Base-by-base conservation (phyloP, 2,888 invertebrate species). In the Darwinula stevensoni region DNA sequence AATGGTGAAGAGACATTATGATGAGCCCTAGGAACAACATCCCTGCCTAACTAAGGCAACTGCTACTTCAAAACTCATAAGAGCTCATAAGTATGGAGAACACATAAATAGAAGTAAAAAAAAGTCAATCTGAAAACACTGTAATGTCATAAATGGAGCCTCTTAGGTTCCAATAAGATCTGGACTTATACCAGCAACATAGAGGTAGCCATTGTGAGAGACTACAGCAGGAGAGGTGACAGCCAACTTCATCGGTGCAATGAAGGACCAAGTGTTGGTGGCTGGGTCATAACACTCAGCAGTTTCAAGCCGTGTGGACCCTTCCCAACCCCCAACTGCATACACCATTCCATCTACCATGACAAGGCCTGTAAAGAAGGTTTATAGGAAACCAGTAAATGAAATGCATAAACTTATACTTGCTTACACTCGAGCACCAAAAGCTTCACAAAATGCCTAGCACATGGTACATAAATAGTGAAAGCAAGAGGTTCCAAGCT, bases 281-380 rank as follows among this genome's bases (percentile, higher is more conserved):
- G 42, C 42, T 2, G 52, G 51, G 40, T 57, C 54, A 39, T 55
- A 58, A 1, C 51, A 41, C 40, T 58, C 59, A 3, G 58, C 55
- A 18, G 50, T 47, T 35, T 47, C 51, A 22, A 58, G 42, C 4
- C 56, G 41, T 31, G 44, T 44, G 3, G 48, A 42, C 2, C 55
- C 54, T 42, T 57, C 55, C 47, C 55, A 56, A 3, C 59, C 59
- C 11, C 58, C 58, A 18, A 58, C 51, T 22, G 57, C 58, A 45
- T 53, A 58, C 4, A 56, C 44, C 36, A 39, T 54, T 39, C 57
- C 55, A 46, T 59, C 58, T 22, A 58, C 45, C 38, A 57, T 48
- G 9, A 52, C 53, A 22, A 58, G 43, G 31, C 53, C 55, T 54
- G 38, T 2, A 40, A 36, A 13, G 34, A 30, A n/a, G n/a, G n/a